Percentiles rank a stretch among this genome's conserved stretches.
These are phyloP conservation scores for Porites lutea DNA, from an alignment of 64 coral and sea anemone species.

Conservation along the genomic window DNA sequence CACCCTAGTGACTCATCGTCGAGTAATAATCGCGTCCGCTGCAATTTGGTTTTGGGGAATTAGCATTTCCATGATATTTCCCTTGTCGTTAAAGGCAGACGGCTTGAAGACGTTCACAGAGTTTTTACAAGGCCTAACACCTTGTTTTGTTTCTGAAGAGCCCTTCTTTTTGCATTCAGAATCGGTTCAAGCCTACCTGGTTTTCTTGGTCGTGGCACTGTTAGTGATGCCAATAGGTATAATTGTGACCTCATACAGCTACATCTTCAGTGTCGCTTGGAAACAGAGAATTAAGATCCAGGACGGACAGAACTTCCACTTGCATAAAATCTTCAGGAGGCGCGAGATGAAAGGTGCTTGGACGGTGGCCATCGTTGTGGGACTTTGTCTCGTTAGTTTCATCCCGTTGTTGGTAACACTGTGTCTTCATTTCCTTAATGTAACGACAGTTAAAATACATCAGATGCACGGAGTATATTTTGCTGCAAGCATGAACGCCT, in stretches of 20 bases:
- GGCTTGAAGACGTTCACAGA: neutral
- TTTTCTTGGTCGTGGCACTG: neutral
- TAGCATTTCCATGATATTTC: neutral
- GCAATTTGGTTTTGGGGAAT: constrained; percentile 12
- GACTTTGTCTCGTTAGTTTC: constrained; percentile 30
- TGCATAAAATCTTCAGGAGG: neutral
- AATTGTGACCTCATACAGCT: neutral
- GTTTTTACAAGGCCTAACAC: neutral
- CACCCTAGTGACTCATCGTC: constrained; percentile 9
- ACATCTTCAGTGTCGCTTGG: neutral
- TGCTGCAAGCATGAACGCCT: constrained; percentile 1
- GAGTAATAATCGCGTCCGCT: neutral
- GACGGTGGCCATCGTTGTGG: constrained; percentile 47
- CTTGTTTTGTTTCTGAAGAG: neutral
- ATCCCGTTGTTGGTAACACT: constrained; percentile 19
- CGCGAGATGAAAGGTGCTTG: constrained; percentile 10
- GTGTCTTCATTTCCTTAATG: neutral
- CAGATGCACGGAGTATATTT: neutral
- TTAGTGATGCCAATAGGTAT: neutral
- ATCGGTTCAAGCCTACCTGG: neutral
- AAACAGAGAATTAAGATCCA: constrained; percentile 18
- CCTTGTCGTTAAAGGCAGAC: neutral
- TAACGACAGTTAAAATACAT: neutral
- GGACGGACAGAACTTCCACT: neutral
- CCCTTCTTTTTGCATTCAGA: neutral